These are phyloP conservation scores for Myripristis jacobus DNA, from an alignment of 2,797 vertebrate species.

Conservation along the genomic window DNA sequence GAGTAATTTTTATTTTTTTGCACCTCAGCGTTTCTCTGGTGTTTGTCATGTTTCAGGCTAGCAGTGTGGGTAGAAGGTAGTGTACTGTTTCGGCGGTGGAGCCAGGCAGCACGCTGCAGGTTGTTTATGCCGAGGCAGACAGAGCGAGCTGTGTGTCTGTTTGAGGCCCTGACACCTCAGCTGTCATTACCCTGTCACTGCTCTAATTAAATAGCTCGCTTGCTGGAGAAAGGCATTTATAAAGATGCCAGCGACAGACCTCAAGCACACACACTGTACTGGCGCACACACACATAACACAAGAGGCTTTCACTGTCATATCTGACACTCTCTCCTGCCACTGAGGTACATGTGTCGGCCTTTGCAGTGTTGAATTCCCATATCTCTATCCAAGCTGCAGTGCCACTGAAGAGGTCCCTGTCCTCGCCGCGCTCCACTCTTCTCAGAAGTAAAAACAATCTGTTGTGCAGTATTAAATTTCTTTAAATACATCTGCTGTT, in stretches of 20 bases:
- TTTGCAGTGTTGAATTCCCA: constrained; percentile 66
- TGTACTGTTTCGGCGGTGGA: constrained; percentile 70
- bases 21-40: constrained; percentile 55
- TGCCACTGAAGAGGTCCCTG: constrained; percentile 49
- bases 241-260: constrained; percentile 72
- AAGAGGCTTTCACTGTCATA: constrained; percentile 70
- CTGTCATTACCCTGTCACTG: constrained; percentile 82
- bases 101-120: constrained; percentile 63
- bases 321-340: constrained; percentile 69
- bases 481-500: constrained; percentile 40
- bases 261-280: constrained; percentile 31
- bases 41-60: constrained; percentile 61
- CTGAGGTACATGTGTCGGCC: constrained; percentile 73
- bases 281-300: constrained; percentile 6
- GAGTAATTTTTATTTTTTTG: constrained; percentile 35
- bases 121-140: constrained; percentile 74
- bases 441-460: constrained; percentile 32
- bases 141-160: constrained; percentile 74
- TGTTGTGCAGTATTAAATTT: constrained; percentile 61
- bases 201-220: constrained; percentile 81
- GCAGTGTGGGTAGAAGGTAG: constrained; percentile 45
- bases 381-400: constrained; percentile 57
- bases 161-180: constrained; percentile 71
- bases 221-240: constrained; percentile 68
- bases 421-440: constrained; percentile 34